phyloP scores from a whole-genome alignment of 1,140 invertebrate species.

The Drosophila paulistorum region DNA sequence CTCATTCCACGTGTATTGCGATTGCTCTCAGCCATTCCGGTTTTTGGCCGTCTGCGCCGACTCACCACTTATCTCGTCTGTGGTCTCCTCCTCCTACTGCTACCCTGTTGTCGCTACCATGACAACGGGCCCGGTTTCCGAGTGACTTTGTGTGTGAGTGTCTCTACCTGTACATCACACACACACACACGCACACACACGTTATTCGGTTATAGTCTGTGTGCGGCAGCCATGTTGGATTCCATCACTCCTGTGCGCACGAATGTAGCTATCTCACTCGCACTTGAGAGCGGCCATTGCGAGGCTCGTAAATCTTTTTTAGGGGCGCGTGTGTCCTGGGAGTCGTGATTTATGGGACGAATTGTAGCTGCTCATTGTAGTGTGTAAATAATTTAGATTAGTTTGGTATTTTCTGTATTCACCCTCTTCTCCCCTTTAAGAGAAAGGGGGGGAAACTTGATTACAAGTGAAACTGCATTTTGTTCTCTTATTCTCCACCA shows the following conservation, averaged over 20 bases:
- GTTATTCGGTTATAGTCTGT: neutral
- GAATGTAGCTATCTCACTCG: slow-evolving; percentile 60
- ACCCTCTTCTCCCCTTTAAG: slow-evolving; percentile 13
- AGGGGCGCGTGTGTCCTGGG: slow-evolving; percentile 80
- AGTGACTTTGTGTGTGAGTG: slow-evolving; percentile 29
- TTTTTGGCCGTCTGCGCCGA: slow-evolving; percentile 63
- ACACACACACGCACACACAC: slow-evolving; percentile 29
- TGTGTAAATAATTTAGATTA: slow-evolving; percentile 81
- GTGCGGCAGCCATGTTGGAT: slow-evolving; percentile 77
- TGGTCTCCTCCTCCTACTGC: slow-evolving; percentile 19
- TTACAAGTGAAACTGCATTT: slow-evolving; percentile 58
- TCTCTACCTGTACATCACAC: slow-evolving; percentile 73
- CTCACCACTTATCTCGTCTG: slow-evolving; percentile 53
- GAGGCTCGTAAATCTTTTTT: slow-evolving; percentile 73
- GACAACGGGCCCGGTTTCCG: slow-evolving; percentile 51
- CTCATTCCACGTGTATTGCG: slow-evolving; percentile 27
- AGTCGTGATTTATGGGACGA: slow-evolving; percentile 80
- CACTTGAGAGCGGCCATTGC: slow-evolving; percentile 52
- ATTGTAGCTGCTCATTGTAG: slow-evolving; percentile 79
- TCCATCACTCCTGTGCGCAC: slow-evolving; percentile 70
- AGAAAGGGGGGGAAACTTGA: slow-evolving; percentile 39
- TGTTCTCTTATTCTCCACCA: too few relatives aligned
- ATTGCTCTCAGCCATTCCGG: slow-evolving; percentile 48
- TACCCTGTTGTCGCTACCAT: slow-evolving; percentile 52
- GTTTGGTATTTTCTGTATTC: slow-evolving; percentile 58